Evolutionary conservation across 1,140 invertebrate species (phyloP), one percentile per base, ranked within the genome.

Genomic region (Tetraneura akinire): DNA sequence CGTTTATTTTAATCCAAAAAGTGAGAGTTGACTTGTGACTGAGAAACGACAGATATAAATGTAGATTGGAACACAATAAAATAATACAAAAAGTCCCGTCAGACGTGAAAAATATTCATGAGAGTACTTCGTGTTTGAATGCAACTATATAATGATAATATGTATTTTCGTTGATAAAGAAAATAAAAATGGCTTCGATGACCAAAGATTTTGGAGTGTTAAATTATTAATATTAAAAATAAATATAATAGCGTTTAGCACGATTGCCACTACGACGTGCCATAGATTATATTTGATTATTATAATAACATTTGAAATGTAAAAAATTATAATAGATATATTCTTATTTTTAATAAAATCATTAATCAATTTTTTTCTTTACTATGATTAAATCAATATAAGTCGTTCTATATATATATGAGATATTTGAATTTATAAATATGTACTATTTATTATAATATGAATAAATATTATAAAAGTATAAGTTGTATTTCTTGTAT

Each of bases 221-320:
- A 26, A 68, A 26, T 62, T 23, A 37, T 64, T 32, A 62, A 18
- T 62, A 60, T 18, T 23, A 11, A 18, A 2, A 42, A 68, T 23
- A 26, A 32, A 32, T 68, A 1, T 9, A 26, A 68, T 47, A 47
- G 1, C 23, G 9, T 71, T 71, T 49, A 42, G 55, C 26, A 60
- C 74, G 13, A 62, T 78, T 26, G 74, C 74, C 74, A 78, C 53
- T 23, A 62, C 16, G 11, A 78, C 37, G 74, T 78, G 74, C 74
- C 74, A 78, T 78, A 62, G 49, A 76, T 10, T 14, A 51, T 71
- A 29, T 29, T 26, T 70, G 49, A 47, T 68, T 45, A 66, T 66
- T 68, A 14, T 68, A 18, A 32, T 18, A 60, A 29, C 29, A 66
- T 16, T 70, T 29, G 9, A 45, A 45, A 47, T 70, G 66, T 49